Conservation (phyloP, 2,113 vertebrate genomes). For the Gracilinanus agilis region DNA sequence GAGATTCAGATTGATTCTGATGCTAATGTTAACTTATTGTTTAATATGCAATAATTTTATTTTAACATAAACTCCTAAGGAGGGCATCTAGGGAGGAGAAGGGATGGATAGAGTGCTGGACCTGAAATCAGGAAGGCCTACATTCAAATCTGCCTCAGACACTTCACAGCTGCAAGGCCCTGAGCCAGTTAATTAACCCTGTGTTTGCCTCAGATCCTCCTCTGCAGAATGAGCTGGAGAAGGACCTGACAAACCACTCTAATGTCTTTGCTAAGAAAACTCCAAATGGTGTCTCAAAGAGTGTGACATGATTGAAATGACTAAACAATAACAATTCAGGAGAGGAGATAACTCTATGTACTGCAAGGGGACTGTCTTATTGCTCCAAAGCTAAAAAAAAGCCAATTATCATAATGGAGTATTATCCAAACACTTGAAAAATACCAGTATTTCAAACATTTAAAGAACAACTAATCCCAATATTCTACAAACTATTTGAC, state of each 20-base stretch:
- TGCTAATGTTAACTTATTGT: not conserved
- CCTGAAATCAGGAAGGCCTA: not conserved
- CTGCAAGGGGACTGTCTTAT: not conserved
- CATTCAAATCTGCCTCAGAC: not conserved
- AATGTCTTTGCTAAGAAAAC: not conserved
- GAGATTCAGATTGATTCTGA: not conserved
- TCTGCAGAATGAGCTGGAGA: not conserved
- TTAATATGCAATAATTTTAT: not conserved
- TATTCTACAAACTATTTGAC: no score
- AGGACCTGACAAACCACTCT: not conserved
- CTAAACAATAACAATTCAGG: not conserved
- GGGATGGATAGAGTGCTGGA: not conserved
- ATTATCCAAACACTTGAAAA: not conserved
- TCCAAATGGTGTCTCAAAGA: not conserved
- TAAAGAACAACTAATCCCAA: no score
- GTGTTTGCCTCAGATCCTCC: not conserved
- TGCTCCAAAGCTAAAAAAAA: not conserved
- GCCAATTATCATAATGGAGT: not conserved
- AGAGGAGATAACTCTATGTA: not conserved
- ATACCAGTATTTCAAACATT: no score
- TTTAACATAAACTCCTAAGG: not conserved
- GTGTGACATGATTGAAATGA: not conserved
- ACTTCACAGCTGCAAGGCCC: no score
- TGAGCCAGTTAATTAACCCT: not conserved
- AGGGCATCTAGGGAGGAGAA: not conserved